phyloP scores from a whole-genome alignment of 2,797 vertebrate species.

The Chelonia mydas region DNA sequence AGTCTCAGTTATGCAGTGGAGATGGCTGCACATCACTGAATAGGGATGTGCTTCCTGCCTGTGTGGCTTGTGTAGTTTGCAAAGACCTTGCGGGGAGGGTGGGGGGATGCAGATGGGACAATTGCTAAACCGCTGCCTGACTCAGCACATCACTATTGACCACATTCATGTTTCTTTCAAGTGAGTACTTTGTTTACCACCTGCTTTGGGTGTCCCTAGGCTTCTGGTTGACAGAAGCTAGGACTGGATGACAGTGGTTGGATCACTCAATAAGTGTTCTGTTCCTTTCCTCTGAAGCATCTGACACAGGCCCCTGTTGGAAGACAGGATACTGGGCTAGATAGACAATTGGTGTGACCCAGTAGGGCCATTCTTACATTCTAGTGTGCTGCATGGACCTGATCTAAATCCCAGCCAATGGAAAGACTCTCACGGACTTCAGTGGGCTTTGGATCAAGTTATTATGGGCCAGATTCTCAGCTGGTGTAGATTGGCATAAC shows the following conservation, averaged over 20 bases:
- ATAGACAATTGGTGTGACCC: not conserved
- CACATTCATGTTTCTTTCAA: conserved; percentile 8
- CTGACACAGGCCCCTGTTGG: too few species aligned
- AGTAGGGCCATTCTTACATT: not conserved
- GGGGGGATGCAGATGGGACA: not conserved
- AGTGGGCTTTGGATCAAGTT: not conserved
- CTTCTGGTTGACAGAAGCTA: too few species aligned
- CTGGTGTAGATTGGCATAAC: not conserved
- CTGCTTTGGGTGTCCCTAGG: too few species aligned
- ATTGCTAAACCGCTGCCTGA: not conserved
- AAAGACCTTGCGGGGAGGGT: not conserved
- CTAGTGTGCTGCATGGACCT: rapidly evolving
- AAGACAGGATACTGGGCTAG: not conserved
- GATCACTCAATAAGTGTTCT: too few species aligned
- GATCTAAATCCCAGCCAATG: not conserved
- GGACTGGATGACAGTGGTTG: too few species aligned
- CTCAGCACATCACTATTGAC: not conserved
- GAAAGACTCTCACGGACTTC: not conserved
- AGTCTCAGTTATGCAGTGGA: not conserved
- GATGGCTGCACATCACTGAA: not conserved
- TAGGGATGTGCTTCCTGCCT: not conserved
- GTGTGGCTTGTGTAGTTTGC: not conserved
- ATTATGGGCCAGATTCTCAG: not conserved
- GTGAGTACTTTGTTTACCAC: not conserved
- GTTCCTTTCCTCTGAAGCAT: too few species aligned